Evolutionary conservation across 2,797 vertebrate species (phyloP), one percentile per base, ranked within the genome.

Genomic region (Malurus leucopterus): DNA sequence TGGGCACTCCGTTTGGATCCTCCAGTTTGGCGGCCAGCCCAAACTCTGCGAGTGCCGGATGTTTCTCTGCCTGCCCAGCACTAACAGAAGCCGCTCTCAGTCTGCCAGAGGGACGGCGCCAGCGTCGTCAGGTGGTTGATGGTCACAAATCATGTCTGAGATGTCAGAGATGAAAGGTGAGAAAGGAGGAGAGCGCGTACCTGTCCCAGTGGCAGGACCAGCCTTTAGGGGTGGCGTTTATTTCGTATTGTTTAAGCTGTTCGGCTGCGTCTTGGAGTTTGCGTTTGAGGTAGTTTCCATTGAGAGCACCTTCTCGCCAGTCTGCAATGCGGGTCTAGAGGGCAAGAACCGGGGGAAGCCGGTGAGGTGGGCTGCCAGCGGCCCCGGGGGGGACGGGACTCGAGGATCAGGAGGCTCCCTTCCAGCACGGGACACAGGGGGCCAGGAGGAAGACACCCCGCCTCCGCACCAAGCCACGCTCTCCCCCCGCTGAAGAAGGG

Each of bases 191-290:
- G 98, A 99, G 98, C 98, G 98, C 99, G 98, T 99, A 99, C 99
- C 99, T 99, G 99, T 99, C 99, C 99, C 99, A 99, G 99, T 99
- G 99, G 99, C 99, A 99, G 99, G 99, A 99, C 99, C 99, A 99
- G 99, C 99, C 99, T 99, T 99, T 99, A 98, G 99, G 99, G 97
- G 99, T 98, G 98, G 99, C 99, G 99, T 99, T 99, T 98, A 99
- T 99, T 99, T 99, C 99, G 98, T 99, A 99, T 98, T 98, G 99
- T 99, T 99, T 99, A 98, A 99, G 99, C 98, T 99, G 99, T 97
- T 99, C 99, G 50, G 99, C 99, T 95, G 99, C 99, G 95, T 99
- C 99, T 97, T 99, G 99, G 91, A 99, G 98, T 97, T 98, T 98
- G 97, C 99, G 98, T 96, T 99, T 99, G 94, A 99, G 98, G 98